Base-by-base conservation (phyloP, 2,888 invertebrate species). In the Cerastis leucographa region DNA sequence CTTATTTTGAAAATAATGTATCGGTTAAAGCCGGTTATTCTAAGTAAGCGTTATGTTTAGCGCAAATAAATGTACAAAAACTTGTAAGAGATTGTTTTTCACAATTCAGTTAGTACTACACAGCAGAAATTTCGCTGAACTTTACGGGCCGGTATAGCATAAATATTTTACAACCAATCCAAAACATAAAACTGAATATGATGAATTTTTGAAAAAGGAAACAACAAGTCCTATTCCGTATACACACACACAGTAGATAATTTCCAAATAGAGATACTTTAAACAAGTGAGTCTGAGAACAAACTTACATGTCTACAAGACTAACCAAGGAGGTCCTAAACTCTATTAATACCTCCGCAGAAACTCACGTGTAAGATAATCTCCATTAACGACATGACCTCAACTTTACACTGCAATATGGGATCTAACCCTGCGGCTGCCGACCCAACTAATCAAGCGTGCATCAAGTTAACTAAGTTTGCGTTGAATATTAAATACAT, bases 401-500 rank as follows among this genome's bases (percentile, higher is more conserved):
- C 49, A 68, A 76, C 76, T 83, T 71, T 76, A 71, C 74, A 79
- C 70, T 86, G 80, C 84, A 79, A 61, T 77, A 82, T 79, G 67
- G 74, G 51, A 67, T 70, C 69, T 29, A 69, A 71, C 85, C 89
- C 85, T 81, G 81, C 75, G 87, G 90, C 85, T 69, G 83, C 79
- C 73, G 69, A 46, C 73, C 64, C 49, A 83, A 71, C 80, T 88
- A 87, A 88, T 91, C 87, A 89, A 82, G 84, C 84, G 86, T 87
- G 84, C 83, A 81, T 81, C 80, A 25, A 72, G 76, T 73, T 90
- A 89, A 90, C 88, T 75, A 85, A 88, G 85, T 91, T 88, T 78
- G 44, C 56, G 64, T 66, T 85, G 73, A 87, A 85, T 87, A 83
- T 88, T 88, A 87, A 67, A 84, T 78, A 77, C 74, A 62, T 67